Evolutionary conservation across 1,140 invertebrate species (phyloP), one percentile per base, ranked within the genome.

Genomic region (Euwallacea similis): DNA sequence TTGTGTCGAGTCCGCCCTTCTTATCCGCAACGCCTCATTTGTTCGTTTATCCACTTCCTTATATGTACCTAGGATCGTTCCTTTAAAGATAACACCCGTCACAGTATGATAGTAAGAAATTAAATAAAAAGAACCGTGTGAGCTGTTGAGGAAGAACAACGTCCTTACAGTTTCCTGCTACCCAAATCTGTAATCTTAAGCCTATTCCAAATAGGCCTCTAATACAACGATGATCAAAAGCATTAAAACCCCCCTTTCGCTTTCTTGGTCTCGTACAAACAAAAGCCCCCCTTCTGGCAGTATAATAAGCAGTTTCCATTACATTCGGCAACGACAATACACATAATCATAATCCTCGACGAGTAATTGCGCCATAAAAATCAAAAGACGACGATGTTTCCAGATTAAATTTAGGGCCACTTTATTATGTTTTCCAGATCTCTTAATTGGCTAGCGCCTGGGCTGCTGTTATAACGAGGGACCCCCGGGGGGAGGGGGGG

Each of bases 381-480:
- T 21, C 54, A 46, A 56, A 56, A 56, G 54, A 56, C 54, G 54
- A 50, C 46, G 46, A 10, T 63, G 61, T 63, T 46, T 63, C 61
- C 59, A 33, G 41, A 61, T 61, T 61, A 61, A 61, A 61, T 61
- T 61, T 61, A 61, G 16, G 42, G 59, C 59, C 33, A 42, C 59
- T 61, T 61, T 61, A 61, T 61, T 61, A 41, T 61, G 59, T 61
- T 61, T 61, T 61, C 59, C 33, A 61, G 16, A 61, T 61, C 59
- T 61, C 59, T 61, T 61, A 61, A 61, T 61, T 61, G 59, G 16
- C 59, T n/a, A 11, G 16, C 33, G 33, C 11, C 13, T 15, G 55
- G 21, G 21, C 55, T 16, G 9, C 13, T 16, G 21, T 58, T 58
- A 33, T 10, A 33, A 9, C 59, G 16, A 15, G 9, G 9, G 21